phyloP scores from a whole-genome alignment of 2,113 vertebrate species.

The Festucalex cinctus region DNA sequence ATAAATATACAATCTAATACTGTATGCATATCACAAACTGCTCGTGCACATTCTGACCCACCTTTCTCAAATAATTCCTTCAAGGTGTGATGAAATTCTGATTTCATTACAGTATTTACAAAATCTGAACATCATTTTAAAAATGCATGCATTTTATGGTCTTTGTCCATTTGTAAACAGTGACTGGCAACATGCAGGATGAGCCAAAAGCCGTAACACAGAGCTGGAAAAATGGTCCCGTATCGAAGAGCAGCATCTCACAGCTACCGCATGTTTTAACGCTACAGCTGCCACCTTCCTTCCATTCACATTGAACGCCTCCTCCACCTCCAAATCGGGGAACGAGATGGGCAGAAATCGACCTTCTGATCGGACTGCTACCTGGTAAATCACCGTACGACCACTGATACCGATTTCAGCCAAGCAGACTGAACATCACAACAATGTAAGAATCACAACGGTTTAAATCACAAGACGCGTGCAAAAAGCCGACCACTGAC shows the following conservation, averaged over 20 bases:
- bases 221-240: conserved; percentile 23
- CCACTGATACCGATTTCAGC: conserved; percentile 30
- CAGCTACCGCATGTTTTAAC: conserved; percentile 17
- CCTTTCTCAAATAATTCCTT: conserved; percentile 3
- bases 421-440: conserved; percentile 30
- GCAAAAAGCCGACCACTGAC: conserved; percentile 34
- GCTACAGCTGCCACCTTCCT: conserved; percentile 40
- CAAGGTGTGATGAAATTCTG: conserved; percentile 9
- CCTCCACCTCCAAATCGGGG: not conserved
- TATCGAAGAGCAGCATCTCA: conserved; percentile 21
- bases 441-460: conserved; percentile 37
- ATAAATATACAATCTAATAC: conserved; percentile 82
- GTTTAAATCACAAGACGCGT: conserved; percentile 50
- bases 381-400: conserved; percentile 19
- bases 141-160: conserved; percentile 9
- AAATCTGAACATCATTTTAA: conserved; percentile 37
- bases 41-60: conserved; percentile 4
- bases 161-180: conserved; percentile 61
- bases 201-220: conserved; percentile 31
- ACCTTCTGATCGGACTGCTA: conserved; percentile 12
- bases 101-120: conserved; percentile 50
- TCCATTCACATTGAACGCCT: not conserved
- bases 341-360: not conserved
- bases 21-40: conserved; percentile 47
- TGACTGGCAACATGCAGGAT: conserved; percentile 76